Conservation (phyloP, 2,113 vertebrate species). For the Miniopterus natalensis region DNA sequence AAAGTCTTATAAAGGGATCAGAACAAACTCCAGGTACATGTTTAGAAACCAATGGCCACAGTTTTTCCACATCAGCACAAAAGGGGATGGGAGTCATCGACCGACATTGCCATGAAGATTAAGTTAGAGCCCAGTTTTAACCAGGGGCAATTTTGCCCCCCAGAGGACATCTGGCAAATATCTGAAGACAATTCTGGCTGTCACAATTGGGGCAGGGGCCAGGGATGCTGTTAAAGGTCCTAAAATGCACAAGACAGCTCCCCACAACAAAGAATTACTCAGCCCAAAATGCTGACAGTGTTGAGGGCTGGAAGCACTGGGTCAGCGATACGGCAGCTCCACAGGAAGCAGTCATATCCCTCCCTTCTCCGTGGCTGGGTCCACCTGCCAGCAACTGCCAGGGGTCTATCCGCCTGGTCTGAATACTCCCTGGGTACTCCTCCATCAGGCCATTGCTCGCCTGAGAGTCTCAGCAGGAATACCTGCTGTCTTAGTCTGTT, state of each 20-base stretch:
- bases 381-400: background rate
- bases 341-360: accelerated
- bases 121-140: background rate
- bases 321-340: accelerated
- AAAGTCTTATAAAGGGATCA: background rate
- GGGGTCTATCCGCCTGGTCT: accelerated
- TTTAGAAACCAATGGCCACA: background rate
- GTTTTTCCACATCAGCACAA: background rate
- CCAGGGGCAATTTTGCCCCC: background rate
- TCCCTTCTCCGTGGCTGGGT: accelerated
- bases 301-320: background rate
- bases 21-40: background rate
- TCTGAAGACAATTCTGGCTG: background rate
- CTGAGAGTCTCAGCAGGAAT: background rate
- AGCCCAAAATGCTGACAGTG: background rate
- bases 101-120: background rate
- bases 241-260: no score
- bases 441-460: background rate
- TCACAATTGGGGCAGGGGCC: background rate
- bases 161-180: background rate
- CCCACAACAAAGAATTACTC: background rate
- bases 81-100: background rate
- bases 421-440: background rate
- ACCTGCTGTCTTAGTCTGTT: background rate
- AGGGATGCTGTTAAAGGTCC: background rate